phyloP scores from a whole-genome alignment of 2,888 invertebrate genomes.

The Ligdia adustata region DNA sequence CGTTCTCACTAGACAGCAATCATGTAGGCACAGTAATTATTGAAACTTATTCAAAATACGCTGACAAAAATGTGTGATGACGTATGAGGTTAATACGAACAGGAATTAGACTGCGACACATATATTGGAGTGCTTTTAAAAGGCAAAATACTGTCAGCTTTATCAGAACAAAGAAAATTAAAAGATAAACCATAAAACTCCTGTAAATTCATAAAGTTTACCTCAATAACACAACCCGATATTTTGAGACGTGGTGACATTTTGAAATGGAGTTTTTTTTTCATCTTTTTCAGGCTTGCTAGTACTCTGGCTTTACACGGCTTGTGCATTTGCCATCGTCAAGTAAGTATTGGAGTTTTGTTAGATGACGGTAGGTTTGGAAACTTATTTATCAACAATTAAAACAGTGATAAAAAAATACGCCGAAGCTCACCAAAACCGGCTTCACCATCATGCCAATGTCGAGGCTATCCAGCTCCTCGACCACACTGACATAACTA shows the following conservation, averaged over 20 bases:
- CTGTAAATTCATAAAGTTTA: slow-evolving; percentile 66
- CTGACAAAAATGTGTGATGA: slow-evolving; percentile 48
- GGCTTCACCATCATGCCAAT: no score
- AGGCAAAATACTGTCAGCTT: not conserved
- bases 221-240: slow-evolving; percentile 88
- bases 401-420: no score
- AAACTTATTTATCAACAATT: no score
- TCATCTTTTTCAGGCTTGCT: no score
- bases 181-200: slow-evolving; percentile 13
- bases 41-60: slow-evolving; percentile 8
- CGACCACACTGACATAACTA: no score
- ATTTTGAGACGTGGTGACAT: slow-evolving; percentile 91
- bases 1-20: not conserved
- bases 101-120: not conserved
- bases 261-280: no score
- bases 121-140: not conserved
- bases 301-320: no score
- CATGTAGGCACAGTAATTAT: not conserved
- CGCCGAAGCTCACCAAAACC: no score
- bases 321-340: no score
- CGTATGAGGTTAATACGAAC: slow-evolving; percentile 50
- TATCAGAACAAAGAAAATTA: not conserved
- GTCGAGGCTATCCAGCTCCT: no score
- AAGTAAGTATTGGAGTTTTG: no score
- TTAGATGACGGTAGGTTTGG: no score